These are phyloP conservation scores for Actinostola sp. DNA, from an alignment of 92 coral and sea anemone genomes.

Conservation along the genomic window DNA sequence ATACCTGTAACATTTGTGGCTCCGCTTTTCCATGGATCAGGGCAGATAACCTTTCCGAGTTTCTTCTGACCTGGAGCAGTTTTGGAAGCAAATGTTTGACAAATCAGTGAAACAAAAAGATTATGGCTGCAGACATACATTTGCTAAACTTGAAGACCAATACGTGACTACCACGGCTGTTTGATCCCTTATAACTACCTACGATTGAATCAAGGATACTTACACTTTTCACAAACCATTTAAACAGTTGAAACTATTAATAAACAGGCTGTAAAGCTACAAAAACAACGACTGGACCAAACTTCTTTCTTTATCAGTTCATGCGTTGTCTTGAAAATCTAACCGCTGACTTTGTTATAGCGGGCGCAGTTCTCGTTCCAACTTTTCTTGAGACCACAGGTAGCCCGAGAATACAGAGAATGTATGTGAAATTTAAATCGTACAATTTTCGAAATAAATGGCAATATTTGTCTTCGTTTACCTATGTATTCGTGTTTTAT, in stretches of 20 bases:
- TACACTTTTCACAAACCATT: conserved; percentile 48
- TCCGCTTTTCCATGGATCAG: conserved; percentile 99
- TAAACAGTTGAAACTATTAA: background rate
- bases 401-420: background rate
- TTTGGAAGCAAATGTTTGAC: background rate
- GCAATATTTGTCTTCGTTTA: too few species aligned
- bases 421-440: background rate
- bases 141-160: background rate
- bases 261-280: background rate
- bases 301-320: background rate
- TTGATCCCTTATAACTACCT: background rate
- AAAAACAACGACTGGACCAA: background rate
- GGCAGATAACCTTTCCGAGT: conserved; percentile 92
- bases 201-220: background rate
- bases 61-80: conserved; percentile 80
- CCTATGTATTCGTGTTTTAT: too few species aligned
- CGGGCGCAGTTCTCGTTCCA: background rate
- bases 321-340: background rate
- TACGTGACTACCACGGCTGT: too few species aligned
- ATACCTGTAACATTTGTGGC: conserved; percentile 95
- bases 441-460: too few species aligned
- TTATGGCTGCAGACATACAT: background rate
- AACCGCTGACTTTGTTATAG: background rate
- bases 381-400: too few species aligned
- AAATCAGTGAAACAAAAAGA: background rate